Base-by-base conservation (phyloP, 2,113 vertebrate genomes). In the Hemichromis elongatus region DNA sequence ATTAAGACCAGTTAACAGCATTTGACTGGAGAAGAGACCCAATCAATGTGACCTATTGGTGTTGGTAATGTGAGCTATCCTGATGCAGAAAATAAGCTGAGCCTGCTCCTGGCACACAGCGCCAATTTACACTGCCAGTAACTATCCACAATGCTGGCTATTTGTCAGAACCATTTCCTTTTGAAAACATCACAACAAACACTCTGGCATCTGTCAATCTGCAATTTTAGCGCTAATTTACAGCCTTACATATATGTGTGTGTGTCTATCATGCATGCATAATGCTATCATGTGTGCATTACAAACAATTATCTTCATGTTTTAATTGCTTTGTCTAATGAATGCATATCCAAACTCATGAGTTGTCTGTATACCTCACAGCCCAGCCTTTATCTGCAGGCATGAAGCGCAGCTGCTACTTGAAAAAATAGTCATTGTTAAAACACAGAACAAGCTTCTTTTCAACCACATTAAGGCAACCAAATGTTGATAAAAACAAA, bases 11-110 rank as follows among this genome's bases (percentile, higher is more conserved):
- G 84, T 87, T 88, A 90, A 85, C 61, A 45, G 66, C 45, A 66
- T 79, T 59, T 81, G 87, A 82, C 91, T 81, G 63, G 61, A 28
- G 28, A 47, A 70, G 24, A 81, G 86, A 84, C 84, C 86, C 30
- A 21, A 87, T 92, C 92, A 86, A 88, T 92, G 82, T 59, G 80
- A 84, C 84, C 88, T 89, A 86, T 89, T 87, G 90, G 82, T 82
- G 47, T 77, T 3, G 3, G 81, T 90, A 83, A 88, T 88, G 80
- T 84, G 77, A 91, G 82, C 79, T 52, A 45, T 85, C 75, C 89
- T 70, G 80, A 82, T 89, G 83, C 81, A 82, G 89, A 73, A 81
- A 85, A 84, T 28, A 42, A 84, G 87, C 88, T 85, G 90, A 90
- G 68, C 6, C 73, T 66, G 88, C 85, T 88, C 9, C 21, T 90